Evolutionary conservation across 2,888 invertebrate genomes (phyloP), one percentile per base, ranked within the genome.

Genomic region (Mesorhabditis sp.): DNA sequence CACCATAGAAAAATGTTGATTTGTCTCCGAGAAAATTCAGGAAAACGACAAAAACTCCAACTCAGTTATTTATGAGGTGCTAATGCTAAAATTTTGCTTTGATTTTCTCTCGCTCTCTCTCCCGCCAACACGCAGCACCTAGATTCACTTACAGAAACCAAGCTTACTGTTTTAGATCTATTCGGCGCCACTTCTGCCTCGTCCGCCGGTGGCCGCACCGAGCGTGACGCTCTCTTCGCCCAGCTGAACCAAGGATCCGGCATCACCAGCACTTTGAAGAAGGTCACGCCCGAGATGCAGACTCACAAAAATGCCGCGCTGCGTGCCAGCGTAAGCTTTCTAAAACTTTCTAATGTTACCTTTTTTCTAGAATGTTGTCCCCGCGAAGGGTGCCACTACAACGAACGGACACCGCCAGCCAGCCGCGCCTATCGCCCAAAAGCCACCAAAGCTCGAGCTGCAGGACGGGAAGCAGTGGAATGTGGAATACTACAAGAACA

Each of bases 291-390:
- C 62, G 95, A 97, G 44, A 95, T 96, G 95, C 95, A 97, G 88
- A 97, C 97, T 4, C 97, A 98, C 89, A 98, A 98, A 89, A 98
- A 98, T 89, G 91, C 96, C 5, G 90, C 90, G 41, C 89, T 98
- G 80, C 90, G 95, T 68, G 72, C 75, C 78, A 75, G 73, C 50
- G 87, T 87, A 7, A 84, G 81, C 28, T 70, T 42, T 69, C 7
- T 2, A 28, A 28, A 28, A 28, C 28, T 28, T 28, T 64, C 43
- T 15, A 62, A 10, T 15, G 13, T 62, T 44, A 42, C 41, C 2
- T 62, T 28, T 64, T 65, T 65, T 43, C 45, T 65, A 67, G 45
- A 70, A 50, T 61, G 75, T 72, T 42, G 68, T 74, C 41, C 92
- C 93, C 0, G 92, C 92, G 28, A 28, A 28, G 28, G 28, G 28